These are phyloP conservation scores for Thrips palmi DNA, from an alignment of 1,140 invertebrate species.

Conservation along the genomic window DNA sequence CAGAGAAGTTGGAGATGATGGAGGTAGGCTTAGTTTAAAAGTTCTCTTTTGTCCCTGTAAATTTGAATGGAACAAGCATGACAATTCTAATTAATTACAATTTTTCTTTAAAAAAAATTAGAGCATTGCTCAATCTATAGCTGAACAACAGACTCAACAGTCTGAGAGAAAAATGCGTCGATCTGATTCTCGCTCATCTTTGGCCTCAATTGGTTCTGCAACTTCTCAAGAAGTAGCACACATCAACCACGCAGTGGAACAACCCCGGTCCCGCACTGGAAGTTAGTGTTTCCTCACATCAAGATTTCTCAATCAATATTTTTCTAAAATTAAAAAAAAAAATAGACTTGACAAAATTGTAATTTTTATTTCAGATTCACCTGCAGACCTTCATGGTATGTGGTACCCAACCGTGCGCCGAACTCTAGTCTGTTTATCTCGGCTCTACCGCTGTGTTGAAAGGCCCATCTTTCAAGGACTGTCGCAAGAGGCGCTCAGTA, in stretches of 20 bases:
- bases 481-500: slow-evolving; percentile 83
- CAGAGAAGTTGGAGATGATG: slow-evolving; percentile 96
- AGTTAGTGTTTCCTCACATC: slow-evolving; percentile 14
- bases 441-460: slow-evolving; percentile 89
- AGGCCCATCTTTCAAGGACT: slow-evolving; percentile 87
- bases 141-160: slow-evolving; percentile 31
- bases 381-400: slow-evolving; percentile 96
- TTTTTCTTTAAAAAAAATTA: slow-evolving; percentile 18
- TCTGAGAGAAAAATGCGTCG: too few species aligned
- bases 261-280: slow-evolving; percentile 13
- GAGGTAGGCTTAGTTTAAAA: slow-evolving; percentile 27
- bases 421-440: slow-evolving; percentile 84
- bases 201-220: slow-evolving; percentile 42
- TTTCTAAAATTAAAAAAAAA: neutral
- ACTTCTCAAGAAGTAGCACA: slow-evolving; percentile 41
- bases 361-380: slow-evolving; percentile 39
- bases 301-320: slow-evolving; percentile 2
- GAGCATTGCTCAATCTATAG: slow-evolving; percentile 51
- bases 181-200: slow-evolving; percentile 43
- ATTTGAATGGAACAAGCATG: neutral
- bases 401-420: slow-evolving; percentile 96
- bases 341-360: slow-evolving; percentile 1
- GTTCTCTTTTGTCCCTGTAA: neutral
- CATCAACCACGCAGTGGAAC: slow-evolving; percentile 26
- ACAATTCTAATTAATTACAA: neutral